Percentiles rank a stretch among this genome's conserved stretches.
These are phyloP conservation scores for Hippasteria phrygiana DNA, from an alignment of 53 echinoderm and acorn worm genomes.

Conservation along the genomic window DNA sequence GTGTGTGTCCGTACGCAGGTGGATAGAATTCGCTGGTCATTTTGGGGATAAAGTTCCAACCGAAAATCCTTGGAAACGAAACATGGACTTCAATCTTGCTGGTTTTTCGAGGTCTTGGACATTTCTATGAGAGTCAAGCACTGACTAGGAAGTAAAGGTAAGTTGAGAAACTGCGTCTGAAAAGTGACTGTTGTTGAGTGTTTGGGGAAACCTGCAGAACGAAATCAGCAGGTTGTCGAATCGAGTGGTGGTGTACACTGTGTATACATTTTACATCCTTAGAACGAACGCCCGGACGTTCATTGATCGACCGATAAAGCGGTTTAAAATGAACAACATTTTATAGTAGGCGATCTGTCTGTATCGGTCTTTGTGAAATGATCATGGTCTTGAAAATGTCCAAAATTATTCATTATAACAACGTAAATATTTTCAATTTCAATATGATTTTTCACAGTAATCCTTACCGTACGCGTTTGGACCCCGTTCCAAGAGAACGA, in stretches of 20 bases:
- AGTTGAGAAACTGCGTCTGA: background rate
- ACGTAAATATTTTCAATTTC: too few species aligned
- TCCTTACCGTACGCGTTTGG: too few species aligned
- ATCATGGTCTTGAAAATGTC: too few species aligned
- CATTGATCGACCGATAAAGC: too few species aligned
- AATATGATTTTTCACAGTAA: too few species aligned
- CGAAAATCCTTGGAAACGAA: background rate
- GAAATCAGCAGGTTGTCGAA: background rate
- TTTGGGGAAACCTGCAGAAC: background rate
- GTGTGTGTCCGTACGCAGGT: background rate
- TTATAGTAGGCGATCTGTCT: too few species aligned
- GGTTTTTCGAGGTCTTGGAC: background rate
- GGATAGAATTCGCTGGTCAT: background rate
- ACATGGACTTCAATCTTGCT: background rate
- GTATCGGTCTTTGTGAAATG: too few species aligned
- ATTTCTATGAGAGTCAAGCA: background rate
- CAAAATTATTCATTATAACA: too few species aligned
- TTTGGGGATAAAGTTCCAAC: background rate
- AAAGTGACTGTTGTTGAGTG: background rate
- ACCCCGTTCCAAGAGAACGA: too few species aligned
- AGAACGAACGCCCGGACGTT: too few species aligned
- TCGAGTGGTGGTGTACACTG: background rate
- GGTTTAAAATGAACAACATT: too few species aligned
- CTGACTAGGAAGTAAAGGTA: background rate
- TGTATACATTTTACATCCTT: too few species aligned